Base-by-base conservation (phyloP, 2,888 invertebrate genomes). In the Ctenicera cuprea region DNA sequence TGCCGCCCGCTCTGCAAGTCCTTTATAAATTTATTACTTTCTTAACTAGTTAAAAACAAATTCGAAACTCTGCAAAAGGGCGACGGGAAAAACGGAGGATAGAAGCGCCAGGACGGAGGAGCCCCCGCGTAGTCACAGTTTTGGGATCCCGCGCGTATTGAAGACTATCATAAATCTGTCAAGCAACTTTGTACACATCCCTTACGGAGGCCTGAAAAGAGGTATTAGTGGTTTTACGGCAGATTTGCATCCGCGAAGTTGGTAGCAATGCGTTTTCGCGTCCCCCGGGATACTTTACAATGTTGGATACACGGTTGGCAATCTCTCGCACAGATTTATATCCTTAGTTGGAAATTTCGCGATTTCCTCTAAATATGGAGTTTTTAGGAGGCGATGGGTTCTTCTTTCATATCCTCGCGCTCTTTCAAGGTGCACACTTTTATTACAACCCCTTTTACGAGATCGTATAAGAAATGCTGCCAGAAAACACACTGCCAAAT, bases 161-260 rank as follows among this genome's bases (percentile, higher is more conserved):
- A 81, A 82, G 81, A 80, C 80, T 76, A 80, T 84, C 84, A 85
- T 84, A 85, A 85, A 85, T 84, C 83, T 84, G 83, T 83, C 85
- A 81, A 68, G 75, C 71, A 80, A 82, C 79, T 83, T 83, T 83
- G 82, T 83, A 78, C 79, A 81, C 80, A 80, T 81, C 80, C 82
- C 81, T 79, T 78, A 79, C 81, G 81, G 81, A 81, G 80, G 78
- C 80, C 80, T 81, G 81, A 82, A 82, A 84, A 80, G 81, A 78
- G 81, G 84, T 83, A 84, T 85, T 84, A 85, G 84, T 81, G 83
- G 84, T 84, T 84, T 84, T 82, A 85, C 84, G 83, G 83, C 82
- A 84, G 84, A 85, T 85, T 85, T 85, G 83, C 85, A 85, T 85
- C 80, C 81, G 82, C 82, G 79, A 85, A 85, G 81, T 85, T 83